These are phyloP conservation scores for Polydrusus cervinus DNA, from an alignment of 2,888 invertebrate genomes.

Conservation along the genomic window DNA sequence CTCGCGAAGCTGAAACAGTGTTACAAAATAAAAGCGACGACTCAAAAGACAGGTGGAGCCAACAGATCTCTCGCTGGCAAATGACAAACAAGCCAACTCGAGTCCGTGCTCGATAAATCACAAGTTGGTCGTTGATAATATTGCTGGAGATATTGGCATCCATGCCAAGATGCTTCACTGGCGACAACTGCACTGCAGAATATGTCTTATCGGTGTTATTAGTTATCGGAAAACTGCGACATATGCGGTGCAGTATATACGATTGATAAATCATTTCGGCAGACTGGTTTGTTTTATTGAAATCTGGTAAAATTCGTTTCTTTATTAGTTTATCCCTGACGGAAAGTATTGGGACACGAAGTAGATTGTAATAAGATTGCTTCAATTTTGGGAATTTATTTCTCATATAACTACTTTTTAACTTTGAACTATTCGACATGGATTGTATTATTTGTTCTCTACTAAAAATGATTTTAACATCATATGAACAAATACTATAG, in stretches of 20 bases:
- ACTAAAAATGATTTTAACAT: too few relatives aligned
- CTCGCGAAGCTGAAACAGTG: conserved; percentile 1
- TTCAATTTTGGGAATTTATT: neutral
- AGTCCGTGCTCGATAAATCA: conserved; percentile 43
- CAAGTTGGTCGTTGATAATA: conserved; percentile 51
- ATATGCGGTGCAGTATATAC: conserved; percentile 42
- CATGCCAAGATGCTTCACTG: conserved; percentile 54
- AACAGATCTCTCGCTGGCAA: conserved; percentile 24
- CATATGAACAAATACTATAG: too few relatives aligned
- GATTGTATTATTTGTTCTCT: too few relatives aligned
- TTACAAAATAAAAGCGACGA: conserved; percentile 10
- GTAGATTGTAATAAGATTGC: neutral
- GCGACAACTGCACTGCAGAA: conserved; percentile 52
- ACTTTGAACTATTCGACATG: too few relatives aligned
- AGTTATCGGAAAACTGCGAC: conserved; percentile 51
- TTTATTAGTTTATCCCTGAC: conserved; percentile 19
- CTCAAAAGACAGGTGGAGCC: conserved; percentile 31
- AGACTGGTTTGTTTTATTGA: conserved; percentile 42
- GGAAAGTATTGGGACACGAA: conserved; percentile 3
- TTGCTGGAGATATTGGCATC: conserved; percentile 57
- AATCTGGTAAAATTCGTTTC: conserved; percentile 22
- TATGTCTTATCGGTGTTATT: conserved; percentile 44
- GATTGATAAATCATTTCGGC: conserved; percentile 46
- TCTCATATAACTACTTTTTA: too few relatives aligned
- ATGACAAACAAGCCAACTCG: conserved; percentile 25